Conservation (phyloP, 2,888 invertebrate species). For the Epicampocera succincta region DNA sequence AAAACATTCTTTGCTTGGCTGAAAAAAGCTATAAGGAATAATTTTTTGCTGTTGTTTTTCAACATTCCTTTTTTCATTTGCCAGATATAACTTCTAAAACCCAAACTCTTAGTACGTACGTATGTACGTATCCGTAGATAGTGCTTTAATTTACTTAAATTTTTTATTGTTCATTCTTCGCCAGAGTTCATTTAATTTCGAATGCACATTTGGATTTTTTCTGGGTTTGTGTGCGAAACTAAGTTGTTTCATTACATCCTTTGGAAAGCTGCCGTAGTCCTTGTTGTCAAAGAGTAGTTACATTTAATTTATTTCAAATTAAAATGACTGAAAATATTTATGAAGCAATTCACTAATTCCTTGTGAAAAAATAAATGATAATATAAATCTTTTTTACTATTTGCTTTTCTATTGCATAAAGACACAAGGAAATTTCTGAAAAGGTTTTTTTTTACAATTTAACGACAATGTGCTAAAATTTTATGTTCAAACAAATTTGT, state of each 20-base stretch:
- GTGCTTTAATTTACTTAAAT: conserved; percentile 38
- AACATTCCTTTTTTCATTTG: too few relatives aligned
- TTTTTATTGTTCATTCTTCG: neutral
- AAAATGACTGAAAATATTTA: conserved; percentile 67
- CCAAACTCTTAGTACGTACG: too few relatives aligned
- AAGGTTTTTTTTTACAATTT: too few relatives aligned
- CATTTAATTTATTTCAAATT: conserved; percentile 62
- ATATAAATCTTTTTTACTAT: neutral
- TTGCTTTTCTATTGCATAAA: neutral
- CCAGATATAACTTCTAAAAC: too few relatives aligned
- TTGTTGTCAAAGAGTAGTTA: conserved; percentile 41
- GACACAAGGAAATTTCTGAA: neutral
- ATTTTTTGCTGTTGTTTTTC: too few relatives aligned
- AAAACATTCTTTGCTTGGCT: too few relatives aligned
- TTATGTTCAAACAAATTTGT: too few relatives aligned
- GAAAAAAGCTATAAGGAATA: too few relatives aligned
- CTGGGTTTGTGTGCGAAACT: conserved; percentile 24
- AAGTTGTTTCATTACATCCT: conserved; percentile 42
- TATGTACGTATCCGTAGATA: too few relatives aligned
- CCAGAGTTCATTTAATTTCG: conserved; percentile 31
- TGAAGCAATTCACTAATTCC: conserved; percentile 59
- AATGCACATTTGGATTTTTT: conserved; percentile 30
- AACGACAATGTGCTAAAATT: too few relatives aligned
- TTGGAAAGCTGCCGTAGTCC: conserved; percentile 28
- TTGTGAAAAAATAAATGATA: neutral